Conservation (phyloP, 2,888 invertebrate species). For the Scaptomyza parva region DNA sequence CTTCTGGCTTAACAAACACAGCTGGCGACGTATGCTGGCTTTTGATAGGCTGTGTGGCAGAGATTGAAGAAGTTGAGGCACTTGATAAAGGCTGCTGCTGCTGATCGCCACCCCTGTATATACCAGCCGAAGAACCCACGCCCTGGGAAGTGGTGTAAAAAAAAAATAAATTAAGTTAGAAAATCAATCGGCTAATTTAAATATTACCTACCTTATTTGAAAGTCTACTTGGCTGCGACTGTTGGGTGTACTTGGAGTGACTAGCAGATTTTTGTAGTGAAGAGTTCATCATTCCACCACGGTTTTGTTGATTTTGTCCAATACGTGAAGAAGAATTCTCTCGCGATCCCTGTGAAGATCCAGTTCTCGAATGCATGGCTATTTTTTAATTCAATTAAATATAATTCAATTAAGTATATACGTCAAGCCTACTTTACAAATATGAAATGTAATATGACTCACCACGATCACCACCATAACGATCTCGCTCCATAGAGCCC, state of each 20-base stretch:
- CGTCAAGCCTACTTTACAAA: too few relatives aligned
- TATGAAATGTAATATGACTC: background rate
- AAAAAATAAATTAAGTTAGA: background rate
- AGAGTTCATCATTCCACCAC: constrained; percentile 73
- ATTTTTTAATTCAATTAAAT: background rate
- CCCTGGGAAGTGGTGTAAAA: constrained; percentile 21
- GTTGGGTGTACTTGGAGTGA: constrained; percentile 83
- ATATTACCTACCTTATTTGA: constrained; percentile 67
- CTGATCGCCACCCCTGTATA: constrained; percentile 53
- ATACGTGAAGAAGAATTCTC: constrained; percentile 84
- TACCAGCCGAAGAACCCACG: constrained; percentile 33
- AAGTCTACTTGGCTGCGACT: constrained; percentile 73
- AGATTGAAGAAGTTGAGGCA: constrained; percentile 24
- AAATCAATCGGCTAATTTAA: background rate
- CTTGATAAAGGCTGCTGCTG: constrained; percentile 26
- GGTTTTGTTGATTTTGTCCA: constrained; percentile 65
- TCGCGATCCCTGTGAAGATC: constrained; percentile 86
- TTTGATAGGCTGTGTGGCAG: constrained; percentile 28
- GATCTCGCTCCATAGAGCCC: constrained; percentile 83
- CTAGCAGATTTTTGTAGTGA: constrained; percentile 83
- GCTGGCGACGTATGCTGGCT: constrained; percentile 57
- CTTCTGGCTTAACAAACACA: constrained; percentile 68
- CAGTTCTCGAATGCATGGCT: constrained; percentile 86
- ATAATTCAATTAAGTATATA: too few relatives aligned
- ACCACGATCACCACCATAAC: constrained; percentile 79